phyloP scores from a whole-genome alignment of 2,888 invertebrate species.

The Heliothis peltigera region DNA sequence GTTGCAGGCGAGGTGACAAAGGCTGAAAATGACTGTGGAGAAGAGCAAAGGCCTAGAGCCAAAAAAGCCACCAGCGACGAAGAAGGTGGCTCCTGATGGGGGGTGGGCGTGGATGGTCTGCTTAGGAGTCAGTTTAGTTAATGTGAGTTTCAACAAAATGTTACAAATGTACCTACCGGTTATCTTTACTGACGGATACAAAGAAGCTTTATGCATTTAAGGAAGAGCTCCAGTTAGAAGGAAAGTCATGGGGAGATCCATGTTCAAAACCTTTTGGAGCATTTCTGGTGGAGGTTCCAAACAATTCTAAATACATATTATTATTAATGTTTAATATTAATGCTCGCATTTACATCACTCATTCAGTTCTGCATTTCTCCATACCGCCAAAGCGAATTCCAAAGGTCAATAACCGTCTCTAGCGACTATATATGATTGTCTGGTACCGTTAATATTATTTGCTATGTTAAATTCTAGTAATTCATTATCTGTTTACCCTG shows the following conservation, averaged over 20 bases:
- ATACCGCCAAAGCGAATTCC: no score
- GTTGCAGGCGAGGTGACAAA: conserved; percentile 86
- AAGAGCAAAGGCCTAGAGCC: conserved; percentile 82
- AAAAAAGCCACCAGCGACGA: conserved; percentile 85
- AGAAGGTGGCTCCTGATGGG: conserved; percentile 95
- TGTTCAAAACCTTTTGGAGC: not conserved
- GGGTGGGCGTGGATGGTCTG: conserved; percentile 97
- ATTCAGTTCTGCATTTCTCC: no score
- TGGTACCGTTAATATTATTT: no score
- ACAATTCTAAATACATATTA: no score
- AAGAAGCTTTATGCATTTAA: not conserved
- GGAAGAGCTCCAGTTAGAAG: conserved; percentile 16
- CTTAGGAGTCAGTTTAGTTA: conserved; percentile 95
- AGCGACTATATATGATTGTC: no score
- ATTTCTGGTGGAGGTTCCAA: no score
- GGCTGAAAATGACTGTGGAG: conserved; percentile 87
- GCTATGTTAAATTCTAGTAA: no score
- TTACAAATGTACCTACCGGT: not conserved
- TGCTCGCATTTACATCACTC: no score
- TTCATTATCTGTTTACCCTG: no score
- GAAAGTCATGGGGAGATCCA: conserved; percentile 8
- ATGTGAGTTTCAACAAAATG: conserved; percentile 91
- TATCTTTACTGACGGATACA: no score
- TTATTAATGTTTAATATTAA: no score
- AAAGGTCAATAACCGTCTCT: no score